A percentile compares a stretch with the other conserved stretches of the same genome.
Conservation (phyloP, 2,888 invertebrate genomes). For the Helicoverpa assulta region DNA sequence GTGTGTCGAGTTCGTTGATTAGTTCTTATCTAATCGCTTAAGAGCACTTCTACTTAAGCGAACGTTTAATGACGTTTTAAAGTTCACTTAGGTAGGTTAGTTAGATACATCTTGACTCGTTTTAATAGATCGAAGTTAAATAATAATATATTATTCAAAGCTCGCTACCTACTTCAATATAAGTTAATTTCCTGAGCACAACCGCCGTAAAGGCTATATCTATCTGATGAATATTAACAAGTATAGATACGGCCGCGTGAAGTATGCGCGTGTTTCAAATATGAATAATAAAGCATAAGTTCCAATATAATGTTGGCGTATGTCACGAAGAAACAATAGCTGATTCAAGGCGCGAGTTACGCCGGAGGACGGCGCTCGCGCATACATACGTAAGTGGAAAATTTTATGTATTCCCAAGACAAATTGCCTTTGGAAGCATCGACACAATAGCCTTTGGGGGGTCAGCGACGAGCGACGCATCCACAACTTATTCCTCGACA, state of each 20-base stretch:
- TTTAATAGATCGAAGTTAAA: conserved; percentile 5
- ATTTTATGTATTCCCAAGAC: conserved; percentile 80
- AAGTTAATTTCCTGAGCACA: conserved; percentile 51
- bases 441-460: conserved; percentile 72
- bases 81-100: neutral
- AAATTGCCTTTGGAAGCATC: conserved; percentile 78
- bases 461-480: conserved; percentile 70
- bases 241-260: conserved; percentile 37
- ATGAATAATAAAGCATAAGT: conserved; percentile 61
- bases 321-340: conserved; percentile 74
- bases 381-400: conserved; percentile 69
- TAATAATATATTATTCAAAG: conserved; percentile 24
- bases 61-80: conserved; percentile 10
- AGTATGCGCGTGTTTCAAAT: conserved; percentile 63
- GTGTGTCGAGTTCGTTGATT: neutral
- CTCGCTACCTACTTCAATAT: conserved; percentile 29
- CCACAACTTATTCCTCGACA: conserved; percentile 60
- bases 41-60: conserved; percentile 24
- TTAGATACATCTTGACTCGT: neutral
- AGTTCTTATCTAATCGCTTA: conserved; percentile 19
- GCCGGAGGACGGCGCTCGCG: conserved; percentile 70
- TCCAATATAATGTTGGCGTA: conserved; percentile 53
- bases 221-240: conserved; percentile 63
- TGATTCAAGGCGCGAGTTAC: conserved; percentile 75
- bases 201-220: conserved; percentile 44